phyloP scores from a whole-genome alignment of 2,888 invertebrate species.

The Tribolium freemani region DNA sequence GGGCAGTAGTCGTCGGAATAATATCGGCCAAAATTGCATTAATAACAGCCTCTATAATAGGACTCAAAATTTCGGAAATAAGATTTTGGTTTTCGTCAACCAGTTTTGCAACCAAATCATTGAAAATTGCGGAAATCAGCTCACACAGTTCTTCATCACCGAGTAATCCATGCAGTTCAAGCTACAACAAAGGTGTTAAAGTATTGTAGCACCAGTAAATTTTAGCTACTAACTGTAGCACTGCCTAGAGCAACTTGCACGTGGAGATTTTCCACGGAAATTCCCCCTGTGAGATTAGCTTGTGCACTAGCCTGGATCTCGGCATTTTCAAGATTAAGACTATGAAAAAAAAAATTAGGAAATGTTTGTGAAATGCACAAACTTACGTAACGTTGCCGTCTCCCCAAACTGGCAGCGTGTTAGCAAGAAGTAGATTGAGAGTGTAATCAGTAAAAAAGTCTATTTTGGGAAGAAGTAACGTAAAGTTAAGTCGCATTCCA shows the following conservation, averaged over 20 bases:
- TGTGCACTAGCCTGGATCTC: constrained; percentile 11
- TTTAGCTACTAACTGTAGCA: constrained; percentile 1
- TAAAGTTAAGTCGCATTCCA: constrained; percentile 7
- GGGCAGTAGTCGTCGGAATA: neutral
- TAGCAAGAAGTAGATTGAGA: neutral
- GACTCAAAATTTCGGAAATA: constrained; percentile 41
- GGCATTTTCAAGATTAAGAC: neutral
- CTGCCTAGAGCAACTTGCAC: neutral
- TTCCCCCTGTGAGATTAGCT: constrained; percentile 16
- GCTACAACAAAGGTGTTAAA: constrained; percentile 37
- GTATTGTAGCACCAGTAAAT: neutral
- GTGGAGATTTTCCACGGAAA: neutral
- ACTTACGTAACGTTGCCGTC: constrained; percentile 15
- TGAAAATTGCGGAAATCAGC: constrained; percentile 25
- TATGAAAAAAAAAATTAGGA: neutral
- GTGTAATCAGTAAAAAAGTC: constrained; percentile 9
- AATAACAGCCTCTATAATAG: constrained; percentile 32
- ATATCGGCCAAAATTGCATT: constrained; percentile 19
- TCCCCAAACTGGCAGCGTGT: neutral
- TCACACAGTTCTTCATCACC: constrained; percentile 44
- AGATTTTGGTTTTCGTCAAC: constrained; percentile 42
- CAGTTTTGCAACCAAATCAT: constrained; percentile 38
- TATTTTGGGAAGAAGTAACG: neutral
- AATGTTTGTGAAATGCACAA: neutral
- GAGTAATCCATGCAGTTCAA: constrained; percentile 43